These are phyloP conservation scores for Sebastolobus altivelis DNA, from an alignment of 2,797 vertebrate species.

Conservation along the genomic window DNA sequence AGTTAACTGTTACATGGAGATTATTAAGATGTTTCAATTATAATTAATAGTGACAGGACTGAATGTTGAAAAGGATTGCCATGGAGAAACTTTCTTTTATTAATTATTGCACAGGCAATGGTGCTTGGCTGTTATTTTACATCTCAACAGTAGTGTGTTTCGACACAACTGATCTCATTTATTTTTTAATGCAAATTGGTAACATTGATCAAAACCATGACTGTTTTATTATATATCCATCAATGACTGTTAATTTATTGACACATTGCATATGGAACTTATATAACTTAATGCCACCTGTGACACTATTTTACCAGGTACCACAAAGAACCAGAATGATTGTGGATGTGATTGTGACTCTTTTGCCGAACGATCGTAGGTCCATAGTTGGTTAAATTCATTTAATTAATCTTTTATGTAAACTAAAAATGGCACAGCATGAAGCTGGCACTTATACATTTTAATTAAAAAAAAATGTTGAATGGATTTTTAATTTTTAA, in stretches of 20 bases:
- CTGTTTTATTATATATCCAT: background rate
- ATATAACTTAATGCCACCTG: background rate
- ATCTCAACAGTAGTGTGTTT: background rate
- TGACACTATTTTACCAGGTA: background rate
- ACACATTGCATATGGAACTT: background rate
- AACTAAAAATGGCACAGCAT: background rate
- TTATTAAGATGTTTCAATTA: conserved; percentile 35
- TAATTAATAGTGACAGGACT: conserved; percentile 26
- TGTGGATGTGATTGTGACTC: background rate
- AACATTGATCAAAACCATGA: background rate
- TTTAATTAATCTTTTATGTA: background rate
- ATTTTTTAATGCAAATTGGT: background rate
- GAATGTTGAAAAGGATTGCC: conserved; percentile 3
- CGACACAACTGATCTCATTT: background rate
- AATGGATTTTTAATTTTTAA: background rate
- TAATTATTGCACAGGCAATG: background rate
- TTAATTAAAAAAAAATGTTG: background rate
- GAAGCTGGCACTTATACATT: background rate
- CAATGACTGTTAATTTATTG: background rate
- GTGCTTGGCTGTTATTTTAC: background rate
- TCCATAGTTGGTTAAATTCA: background rate
- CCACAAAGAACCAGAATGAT: background rate
- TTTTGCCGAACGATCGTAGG: background rate
- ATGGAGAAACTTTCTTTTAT: conserved; percentile 11
- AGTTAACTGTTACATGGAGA: conserved; percentile 14